Conservation (phyloP, 2,888 invertebrate species). For the Thyatira batis region DNA sequence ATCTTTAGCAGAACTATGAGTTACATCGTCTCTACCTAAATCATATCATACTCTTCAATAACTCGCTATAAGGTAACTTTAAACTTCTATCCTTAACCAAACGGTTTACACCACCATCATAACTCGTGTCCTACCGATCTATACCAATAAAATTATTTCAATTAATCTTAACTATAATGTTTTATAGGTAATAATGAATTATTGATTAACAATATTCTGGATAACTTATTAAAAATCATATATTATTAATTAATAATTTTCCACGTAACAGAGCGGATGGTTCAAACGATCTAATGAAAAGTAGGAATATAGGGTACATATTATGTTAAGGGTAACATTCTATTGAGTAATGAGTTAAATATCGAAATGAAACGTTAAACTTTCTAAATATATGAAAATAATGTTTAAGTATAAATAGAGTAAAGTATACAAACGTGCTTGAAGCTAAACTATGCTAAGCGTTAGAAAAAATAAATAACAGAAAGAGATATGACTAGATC, state of each 20-base stretch:
- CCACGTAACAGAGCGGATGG: constrained; percentile 5
- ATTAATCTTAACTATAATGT: constrained; percentile 45
- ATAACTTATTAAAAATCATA: constrained; percentile 74
- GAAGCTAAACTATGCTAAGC: constrained; percentile 83
- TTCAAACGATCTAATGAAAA: constrained; percentile 28
- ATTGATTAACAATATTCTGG: constrained; percentile 74
- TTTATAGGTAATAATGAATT: constrained; percentile 12
- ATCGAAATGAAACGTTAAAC: constrained; percentile 24
- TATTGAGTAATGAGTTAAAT: constrained; percentile 14
- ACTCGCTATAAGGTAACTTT: constrained; percentile 54
- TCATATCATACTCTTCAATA: constrained; percentile 40
- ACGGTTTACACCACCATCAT: constrained; percentile 63
- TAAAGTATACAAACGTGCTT: constrained; percentile 64
- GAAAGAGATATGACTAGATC: constrained; percentile 81
- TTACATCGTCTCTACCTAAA: constrained; percentile 53
- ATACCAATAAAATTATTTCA: constrained; percentile 51
- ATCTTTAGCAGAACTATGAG: constrained; percentile 57
- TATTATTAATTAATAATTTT: constrained; percentile 30
- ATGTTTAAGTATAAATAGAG: constrained; percentile 42
- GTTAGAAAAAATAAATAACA: constrained; percentile 74
- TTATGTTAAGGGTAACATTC: neutral
- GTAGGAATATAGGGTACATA: constrained; percentile 25
- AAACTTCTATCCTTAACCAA: constrained; percentile 60
- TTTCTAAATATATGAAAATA: constrained; percentile 28
- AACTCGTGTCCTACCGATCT: constrained; percentile 46